Evolutionary conservation across 2,888 invertebrate genomes (phyloP).

Genomic region (Lutraria lutraria): DNA sequence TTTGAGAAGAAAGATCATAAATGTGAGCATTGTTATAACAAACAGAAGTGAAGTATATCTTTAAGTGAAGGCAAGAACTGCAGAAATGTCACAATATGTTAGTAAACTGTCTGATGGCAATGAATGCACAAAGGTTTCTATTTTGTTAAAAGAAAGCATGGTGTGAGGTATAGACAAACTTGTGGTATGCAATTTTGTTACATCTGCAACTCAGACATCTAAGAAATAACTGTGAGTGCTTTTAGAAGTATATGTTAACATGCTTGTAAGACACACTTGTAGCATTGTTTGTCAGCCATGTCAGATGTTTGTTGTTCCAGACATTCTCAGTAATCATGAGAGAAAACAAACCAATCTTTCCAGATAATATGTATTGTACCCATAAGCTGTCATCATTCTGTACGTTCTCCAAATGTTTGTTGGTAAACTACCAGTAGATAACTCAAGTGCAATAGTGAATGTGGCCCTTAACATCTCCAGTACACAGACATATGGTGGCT

Average conservation of each 20-base stretch:
- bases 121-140: not conserved
- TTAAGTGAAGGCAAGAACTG: not conserved
- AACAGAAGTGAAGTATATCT: not conserved
- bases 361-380: constrained; percentile 1
- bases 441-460: not conserved
- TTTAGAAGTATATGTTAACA: not conserved
- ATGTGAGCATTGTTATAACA: not conserved
- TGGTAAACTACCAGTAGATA: not conserved
- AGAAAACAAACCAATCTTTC: constrained; percentile 14
- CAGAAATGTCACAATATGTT: not conserved
- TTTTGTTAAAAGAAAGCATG: not conserved
- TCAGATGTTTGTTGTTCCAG: constrained; percentile 46
- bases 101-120: not conserved
- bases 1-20: not conserved
- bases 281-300: constrained; percentile 36
- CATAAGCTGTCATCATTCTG: constrained; percentile 19
- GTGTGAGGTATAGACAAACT: not conserved
- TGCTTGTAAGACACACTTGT: constrained; percentile 19
- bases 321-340: constrained; percentile 27
- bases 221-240: not conserved
- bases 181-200: not conserved
- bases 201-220: not conserved
- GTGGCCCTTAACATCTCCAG: too few relatives aligned
- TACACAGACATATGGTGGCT: not conserved
- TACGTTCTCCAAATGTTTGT: not conserved